Base-by-base conservation (phyloP, 1,140 invertebrate genomes). In the Papilio polyxenes region DNA sequence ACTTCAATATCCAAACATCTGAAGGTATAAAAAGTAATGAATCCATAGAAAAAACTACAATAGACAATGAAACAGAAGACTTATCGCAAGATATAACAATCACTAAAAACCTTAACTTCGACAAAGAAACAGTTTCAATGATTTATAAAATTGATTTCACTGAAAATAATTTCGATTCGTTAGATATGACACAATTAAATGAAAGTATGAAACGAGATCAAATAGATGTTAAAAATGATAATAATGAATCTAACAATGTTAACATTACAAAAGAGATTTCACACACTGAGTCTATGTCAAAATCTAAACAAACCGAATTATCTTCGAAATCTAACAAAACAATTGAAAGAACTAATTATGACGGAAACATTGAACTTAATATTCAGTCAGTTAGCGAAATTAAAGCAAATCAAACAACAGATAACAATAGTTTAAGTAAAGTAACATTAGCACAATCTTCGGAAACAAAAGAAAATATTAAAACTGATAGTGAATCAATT, bases 101-200 rank as follows among this genome's bases (percentile, higher is more conserved):
- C 3, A 37, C 65, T 40, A 72, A 72, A 37, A 72, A 72, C 31
- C 65, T 72, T 72, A 72, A 72, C 37, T 72, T 72, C 13, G 65
- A 72, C 2, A 72, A 72, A 11, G 65, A 72, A 15, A 72, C 65
- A 37, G 65, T 72, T 0, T 72, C 65, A 37, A 72, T 40, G n/a
- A 72, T 72, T 10, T 72, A 72, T 8, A 72, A 72, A 72, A 72
- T 72, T 4, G 65, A 72, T 72, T 72, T 72, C 31, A 72, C 65
- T 7, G 65, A 72, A 17, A 72, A 72, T 6, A 72, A 72, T 13
- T 72, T 72, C 31, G 65, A 72, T 72, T 72, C 65, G 0, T 15
- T 72, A 15, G 65, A 72, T 37, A 72, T 37, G 31, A 15, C 65
- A 15, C 0, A 17, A 37, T 13, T 72, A 72, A 72, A 72, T 72